phyloP scores from a whole-genome alignment of 2,113 vertebrate genomes.

The Arizona elegans region DNA sequence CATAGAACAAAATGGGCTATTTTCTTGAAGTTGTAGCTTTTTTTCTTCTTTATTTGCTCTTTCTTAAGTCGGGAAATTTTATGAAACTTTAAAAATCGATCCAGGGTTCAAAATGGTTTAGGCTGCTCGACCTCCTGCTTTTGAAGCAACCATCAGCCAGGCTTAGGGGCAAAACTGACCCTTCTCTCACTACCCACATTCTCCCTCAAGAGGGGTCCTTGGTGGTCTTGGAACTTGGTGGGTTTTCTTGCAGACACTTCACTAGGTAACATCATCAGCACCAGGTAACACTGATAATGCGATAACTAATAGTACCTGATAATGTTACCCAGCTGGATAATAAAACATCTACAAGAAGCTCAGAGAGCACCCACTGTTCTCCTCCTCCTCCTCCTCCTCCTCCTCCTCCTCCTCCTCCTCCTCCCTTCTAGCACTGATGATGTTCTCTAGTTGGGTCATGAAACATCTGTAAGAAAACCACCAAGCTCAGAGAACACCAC shows the following conservation, averaged over 20 bases:
- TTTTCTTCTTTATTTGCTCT: not conserved
- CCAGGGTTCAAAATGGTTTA: not conserved
- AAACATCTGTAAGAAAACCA: not conserved
- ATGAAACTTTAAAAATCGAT: not conserved
- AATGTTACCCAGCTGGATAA: not conserved
- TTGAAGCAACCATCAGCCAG: not conserved
- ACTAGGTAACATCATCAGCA: not conserved
- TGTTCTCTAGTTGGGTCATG: not conserved
- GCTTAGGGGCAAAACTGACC: not conserved
- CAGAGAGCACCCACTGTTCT: too few relatives aligned
- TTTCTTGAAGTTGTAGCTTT: not conserved
- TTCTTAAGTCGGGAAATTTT: not conserved
- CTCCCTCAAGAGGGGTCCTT: not conserved
- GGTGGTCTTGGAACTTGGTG: not conserved
- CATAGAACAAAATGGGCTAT: not conserved
- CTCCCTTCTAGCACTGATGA: not conserved
- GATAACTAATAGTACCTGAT: not conserved
- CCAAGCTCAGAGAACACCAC: too few relatives aligned
- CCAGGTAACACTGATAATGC: not conserved
- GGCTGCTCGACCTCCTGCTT: too few relatives aligned
- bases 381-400: too few relatives aligned
- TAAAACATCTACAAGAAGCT: too few relatives aligned
- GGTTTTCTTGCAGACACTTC: not conserved
- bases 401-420: not conserved
- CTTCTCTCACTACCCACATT: not conserved